A percentile compares a stretch with the other conserved stretches of the same genome.
phyloP scores from a whole-genome alignment of 2,113 vertebrate genomes.

The Eulemur rufifrons region DNA sequence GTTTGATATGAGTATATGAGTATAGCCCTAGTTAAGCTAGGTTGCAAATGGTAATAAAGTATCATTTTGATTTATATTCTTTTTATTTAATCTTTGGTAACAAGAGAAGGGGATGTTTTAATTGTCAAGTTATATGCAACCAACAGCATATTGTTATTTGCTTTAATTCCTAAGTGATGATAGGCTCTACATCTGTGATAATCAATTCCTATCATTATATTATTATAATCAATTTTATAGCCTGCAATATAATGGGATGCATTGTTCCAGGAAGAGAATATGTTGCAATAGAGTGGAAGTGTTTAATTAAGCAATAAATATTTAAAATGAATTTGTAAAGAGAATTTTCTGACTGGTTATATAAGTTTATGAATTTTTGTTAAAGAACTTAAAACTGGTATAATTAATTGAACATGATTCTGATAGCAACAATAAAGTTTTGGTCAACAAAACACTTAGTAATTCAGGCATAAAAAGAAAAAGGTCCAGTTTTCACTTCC shows the following conservation, averaged over 20 bases:
- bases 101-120: background rate
- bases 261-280: slow-evolving; percentile 17
- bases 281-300: background rate
- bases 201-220: background rate
- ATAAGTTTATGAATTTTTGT: background rate
- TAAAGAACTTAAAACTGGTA: background rate
- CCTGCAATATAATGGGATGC: background rate
- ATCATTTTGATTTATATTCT: background rate
- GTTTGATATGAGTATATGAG: background rate
- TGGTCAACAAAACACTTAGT: background rate
- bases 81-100: background rate
- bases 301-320: slow-evolving; percentile 34
- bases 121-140: background rate
- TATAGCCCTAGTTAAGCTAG: background rate
- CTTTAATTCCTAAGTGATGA: background rate
- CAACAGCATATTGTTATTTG: background rate
- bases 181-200: background rate
- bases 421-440: background rate
- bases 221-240: slow-evolving; percentile 22
- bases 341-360: background rate
- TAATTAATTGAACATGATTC: background rate
- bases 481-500: background rate
- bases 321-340: slow-evolving; percentile 27
- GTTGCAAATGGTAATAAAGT: background rate
- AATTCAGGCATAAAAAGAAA: background rate